Base-by-base conservation (phyloP, 2,888 invertebrate species). In the Xiphydria camelus region DNA sequence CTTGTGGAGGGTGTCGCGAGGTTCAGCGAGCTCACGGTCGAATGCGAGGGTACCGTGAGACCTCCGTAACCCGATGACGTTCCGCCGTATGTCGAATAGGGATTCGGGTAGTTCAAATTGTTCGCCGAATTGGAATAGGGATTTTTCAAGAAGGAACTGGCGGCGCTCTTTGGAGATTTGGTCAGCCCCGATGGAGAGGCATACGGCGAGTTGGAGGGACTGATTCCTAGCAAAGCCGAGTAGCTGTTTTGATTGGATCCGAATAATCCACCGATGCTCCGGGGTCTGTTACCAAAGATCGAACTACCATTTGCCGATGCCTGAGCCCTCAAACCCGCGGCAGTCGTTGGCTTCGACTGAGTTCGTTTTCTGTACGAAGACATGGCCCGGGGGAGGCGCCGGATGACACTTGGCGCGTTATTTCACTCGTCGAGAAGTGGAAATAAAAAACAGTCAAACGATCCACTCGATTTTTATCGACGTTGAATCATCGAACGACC, bases 31-130 rank as follows among this genome's bases (percentile, higher is more conserved):
- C 80, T 78, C 41, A 84, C 73, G 3, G 82, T 72, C 41, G 78
- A 59, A 19, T 79, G 79, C 23, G 83, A 79, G 44, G 86, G 85
- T 53, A 87, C 76, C 45, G 84, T 84, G 18, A 86, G 77, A 35
- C 85, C 85, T 6, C 87, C 87, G 62, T 87, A 87, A 4, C 86
- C 86, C 3, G 84, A 83, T 49, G 82, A 75, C 0, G 83, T 83
- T 21, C 84, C 83, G 2, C 84, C 83, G 49, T 85, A 85, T 43
- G 83, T 76, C 2, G 76, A 76, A 47, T 78, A 79, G 2, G 76
- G 73, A 57, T 78, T 79, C 31, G 73, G 73, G 59, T 77, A 79
- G 55, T 77, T 80, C 2, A 80, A 73, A 55, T 73, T 79, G 20
- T 61, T 68, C 6, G 62, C 54, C 3, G 72, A 71, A 46, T 64